Percentiles rank a stretch among this genome's conserved stretches.
phyloP scores from a whole-genome alignment of 2,113 vertebrate genomes.

The Phalacrocorax brasilianus region DNA sequence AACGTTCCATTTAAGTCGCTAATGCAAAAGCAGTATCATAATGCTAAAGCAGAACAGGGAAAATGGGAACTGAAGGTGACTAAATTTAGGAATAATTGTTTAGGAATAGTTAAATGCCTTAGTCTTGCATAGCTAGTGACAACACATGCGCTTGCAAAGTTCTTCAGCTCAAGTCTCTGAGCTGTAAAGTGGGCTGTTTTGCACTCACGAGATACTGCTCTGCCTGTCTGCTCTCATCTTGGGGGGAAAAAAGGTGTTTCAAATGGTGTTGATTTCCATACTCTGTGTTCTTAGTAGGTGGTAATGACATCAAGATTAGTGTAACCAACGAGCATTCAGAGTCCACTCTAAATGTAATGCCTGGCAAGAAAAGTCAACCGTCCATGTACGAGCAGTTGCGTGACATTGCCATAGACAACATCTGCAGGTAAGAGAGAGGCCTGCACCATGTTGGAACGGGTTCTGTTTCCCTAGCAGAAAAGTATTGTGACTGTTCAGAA shows the following conservation, averaged over 20 bases:
- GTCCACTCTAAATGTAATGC: conserved; percentile 84
- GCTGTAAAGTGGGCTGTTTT: background rate
- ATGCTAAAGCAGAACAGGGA: background rate
- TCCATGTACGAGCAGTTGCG: conserved; percentile 97
- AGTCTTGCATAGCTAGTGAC: background rate
- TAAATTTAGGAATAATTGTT: background rate
- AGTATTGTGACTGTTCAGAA: background rate
- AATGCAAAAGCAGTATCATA: background rate
- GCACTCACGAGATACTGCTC: background rate
- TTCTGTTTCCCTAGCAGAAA: background rate
- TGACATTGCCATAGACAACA: conserved; percentile 95
- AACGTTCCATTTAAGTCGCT: background rate
- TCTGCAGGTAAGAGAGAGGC: conserved; percentile 84
- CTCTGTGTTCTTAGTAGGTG: conserved; percentile 64
- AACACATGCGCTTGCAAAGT: background rate
- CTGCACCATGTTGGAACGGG: accelerated
- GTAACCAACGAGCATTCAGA: conserved; percentile 92
- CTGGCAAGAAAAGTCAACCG: conserved; percentile 86
- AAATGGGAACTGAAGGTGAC: background rate
- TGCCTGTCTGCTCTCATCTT: background rate
- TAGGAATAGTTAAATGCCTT: background rate
- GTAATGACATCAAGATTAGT: conserved; percentile 92
- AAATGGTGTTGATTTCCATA: background rate
- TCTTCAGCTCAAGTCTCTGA: background rate
- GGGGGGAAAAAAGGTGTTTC: background rate